These are phyloP conservation scores for Heliconius ethilla DNA, from an alignment of 2,888 invertebrate genomes.

Conservation along the genomic window DNA sequence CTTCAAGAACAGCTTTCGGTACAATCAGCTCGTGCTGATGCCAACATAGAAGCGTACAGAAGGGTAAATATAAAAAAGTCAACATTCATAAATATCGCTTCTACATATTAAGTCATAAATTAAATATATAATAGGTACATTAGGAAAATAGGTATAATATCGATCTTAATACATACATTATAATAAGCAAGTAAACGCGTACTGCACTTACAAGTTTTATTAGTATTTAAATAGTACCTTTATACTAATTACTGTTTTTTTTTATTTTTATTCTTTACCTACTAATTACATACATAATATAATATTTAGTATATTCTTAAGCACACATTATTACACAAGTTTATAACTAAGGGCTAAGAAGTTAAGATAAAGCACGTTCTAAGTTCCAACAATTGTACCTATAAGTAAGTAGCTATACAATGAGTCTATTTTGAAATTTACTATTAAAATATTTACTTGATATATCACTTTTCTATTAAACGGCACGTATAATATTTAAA, in stretches of 20 bases:
- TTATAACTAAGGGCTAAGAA: background rate
- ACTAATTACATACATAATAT: background rate
- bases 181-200: too few relatives aligned
- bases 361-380: conserved; percentile 5
- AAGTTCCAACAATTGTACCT: background rate
- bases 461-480: background rate
- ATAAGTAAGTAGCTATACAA: background rate
- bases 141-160: too few relatives aligned
- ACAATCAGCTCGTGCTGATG: conserved; percentile 63
- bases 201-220: too few relatives aligned
- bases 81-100: background rate
- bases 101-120: background rate
- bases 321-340: background rate
- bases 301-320: background rate
- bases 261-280: too few relatives aligned
- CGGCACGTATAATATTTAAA: background rate
- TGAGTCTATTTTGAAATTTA: background rate
- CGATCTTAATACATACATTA: too few relatives aligned
- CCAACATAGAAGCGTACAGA: conserved; percentile 71
- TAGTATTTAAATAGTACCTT: too few relatives aligned
- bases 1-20: conserved; percentile 68
- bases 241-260: too few relatives aligned
- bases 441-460: conserved; percentile 5
- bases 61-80: conserved; percentile 54
- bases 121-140: background rate